These are phyloP conservation scores for Gambusia yucatana DNA, from an alignment of 2,797 vertebrate species.

Conservation along the genomic window DNA sequence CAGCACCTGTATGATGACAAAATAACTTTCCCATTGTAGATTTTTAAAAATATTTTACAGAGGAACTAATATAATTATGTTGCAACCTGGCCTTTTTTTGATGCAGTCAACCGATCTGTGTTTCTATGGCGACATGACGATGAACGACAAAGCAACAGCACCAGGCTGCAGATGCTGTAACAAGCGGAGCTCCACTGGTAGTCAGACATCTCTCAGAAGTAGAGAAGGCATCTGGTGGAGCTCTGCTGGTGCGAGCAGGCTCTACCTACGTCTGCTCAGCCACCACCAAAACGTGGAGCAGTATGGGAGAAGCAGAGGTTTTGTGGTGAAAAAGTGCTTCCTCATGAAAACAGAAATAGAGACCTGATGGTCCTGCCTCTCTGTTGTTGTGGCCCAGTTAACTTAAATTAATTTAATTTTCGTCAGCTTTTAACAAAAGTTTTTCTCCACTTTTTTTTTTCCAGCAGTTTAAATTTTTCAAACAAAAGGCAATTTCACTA, in stretches of 20 bases:
- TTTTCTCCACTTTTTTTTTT: background rate
- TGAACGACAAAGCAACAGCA: background rate
- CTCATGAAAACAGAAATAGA: background rate
- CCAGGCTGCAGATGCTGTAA: background rate
- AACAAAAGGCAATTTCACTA: background rate
- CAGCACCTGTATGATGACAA: constrained; percentile 19
- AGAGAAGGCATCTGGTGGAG: background rate
- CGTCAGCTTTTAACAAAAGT: too few species aligned
- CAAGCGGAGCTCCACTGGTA: background rate
- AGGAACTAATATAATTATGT: background rate
- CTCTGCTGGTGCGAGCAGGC: background rate
- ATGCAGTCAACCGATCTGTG: background rate
- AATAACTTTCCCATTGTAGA: background rate
- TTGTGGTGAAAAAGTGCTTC: background rate
- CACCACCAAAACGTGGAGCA: background rate
- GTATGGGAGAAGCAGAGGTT: background rate
- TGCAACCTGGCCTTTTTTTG: background rate
- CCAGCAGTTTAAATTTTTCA: too few species aligned
- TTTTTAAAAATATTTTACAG: background rate
- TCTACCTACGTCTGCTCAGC: background rate
- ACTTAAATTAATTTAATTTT: too few species aligned
- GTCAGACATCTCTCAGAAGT: background rate
- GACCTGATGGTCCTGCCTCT: background rate
- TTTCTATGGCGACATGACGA: background rate
- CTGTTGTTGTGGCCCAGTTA: too few species aligned